Evolutionary conservation across 2,113 vertebrate genomes (phyloP), one percentile per base, ranked within the genome.

Genomic region (Arothron firmamentum): DNA sequence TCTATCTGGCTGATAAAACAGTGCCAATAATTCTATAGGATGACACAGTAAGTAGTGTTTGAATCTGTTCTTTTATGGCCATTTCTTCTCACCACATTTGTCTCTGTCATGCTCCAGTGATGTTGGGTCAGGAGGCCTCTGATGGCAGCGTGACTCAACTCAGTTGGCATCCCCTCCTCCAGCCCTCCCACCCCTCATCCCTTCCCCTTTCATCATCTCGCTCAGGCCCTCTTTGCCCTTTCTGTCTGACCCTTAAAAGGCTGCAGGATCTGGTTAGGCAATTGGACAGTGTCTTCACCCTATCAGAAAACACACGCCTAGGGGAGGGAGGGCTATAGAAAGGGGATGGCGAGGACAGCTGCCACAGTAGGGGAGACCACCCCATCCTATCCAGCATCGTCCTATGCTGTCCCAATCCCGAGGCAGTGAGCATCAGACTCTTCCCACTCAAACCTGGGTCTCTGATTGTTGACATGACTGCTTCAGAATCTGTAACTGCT

Each of bases 321-420:
- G 28, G 18, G 75, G 52, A n/a, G 73, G 75, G 51, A 57, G 78
- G 52, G 52, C 15, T 73, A 75, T 48, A 55, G 52, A 45, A 45
- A 65, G 18, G 63, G 57, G 54, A 50, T 71, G 58, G 71, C 20
- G 21, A 54, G 77, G 81, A 80, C 83, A 85, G 83, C 86, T 85
- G 86, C 75, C 70, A 79, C 77, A 58, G 78, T 79, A 70, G 62
- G 62, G 75, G 77, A 67, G 68, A 77, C 75, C 64, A 82, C 81
- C 74, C 82, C 82, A 68, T 66, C 74, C 41, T 21, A 65, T 68
- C 75, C 74, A 66, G 65, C 78, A 57, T 69, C 61, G 79, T 84
- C 79, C 87, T 75, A 85, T 82, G 78, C 84, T 49, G 81, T 87
- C 83, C 78, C 80, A 83, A 82, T 87, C 82, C 84, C 83, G 59